Conservation (phyloP, 1,140 invertebrate species). For the Scaptomyza montana region DNA sequence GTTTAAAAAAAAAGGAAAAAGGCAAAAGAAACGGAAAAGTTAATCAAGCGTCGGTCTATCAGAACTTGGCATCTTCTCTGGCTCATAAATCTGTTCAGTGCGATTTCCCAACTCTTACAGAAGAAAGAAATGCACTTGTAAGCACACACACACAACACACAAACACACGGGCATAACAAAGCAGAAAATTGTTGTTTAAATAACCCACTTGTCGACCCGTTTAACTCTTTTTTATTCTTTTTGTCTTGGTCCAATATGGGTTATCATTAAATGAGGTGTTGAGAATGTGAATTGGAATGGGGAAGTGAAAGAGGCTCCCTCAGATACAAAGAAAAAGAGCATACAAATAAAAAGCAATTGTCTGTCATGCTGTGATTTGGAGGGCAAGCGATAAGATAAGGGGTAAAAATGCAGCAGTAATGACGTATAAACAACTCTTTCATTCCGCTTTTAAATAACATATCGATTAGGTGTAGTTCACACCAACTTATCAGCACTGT, state of each 20-base stretch:
- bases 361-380: slow-evolving; percentile 46
- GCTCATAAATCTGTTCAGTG: slow-evolving; percentile 41
- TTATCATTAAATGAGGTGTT: slow-evolving; percentile 68
- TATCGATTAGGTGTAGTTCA: slow-evolving; percentile 38
- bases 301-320: slow-evolving; percentile 10
- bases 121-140: slow-evolving; percentile 65
- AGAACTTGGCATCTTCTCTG: slow-evolving; percentile 44
- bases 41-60: slow-evolving; percentile 48
- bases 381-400: slow-evolving; percentile 55
- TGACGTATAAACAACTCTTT: slow-evolving; percentile 63
- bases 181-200: slow-evolving; percentile 55
- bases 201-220: slow-evolving; percentile 55
- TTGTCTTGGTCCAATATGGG: slow-evolving; percentile 50
- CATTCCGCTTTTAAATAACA: slow-evolving; percentile 46
- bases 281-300: slow-evolving; percentile 1
- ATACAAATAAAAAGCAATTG: slow-evolving; percentile 41
- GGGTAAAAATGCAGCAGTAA: slow-evolving; percentile 22
- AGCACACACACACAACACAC: slow-evolving; percentile 26
- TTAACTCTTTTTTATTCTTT: slow-evolving; percentile 42
- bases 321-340: not conserved
- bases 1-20: not conserved
- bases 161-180: not conserved
- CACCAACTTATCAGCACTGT: not conserved
- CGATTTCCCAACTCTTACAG: slow-evolving; percentile 15
- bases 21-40: slow-evolving; percentile 22